Evolutionary conservation across 2,113 vertebrate genomes (phyloP).

Genomic region (Atherinomorus stipes): DNA sequence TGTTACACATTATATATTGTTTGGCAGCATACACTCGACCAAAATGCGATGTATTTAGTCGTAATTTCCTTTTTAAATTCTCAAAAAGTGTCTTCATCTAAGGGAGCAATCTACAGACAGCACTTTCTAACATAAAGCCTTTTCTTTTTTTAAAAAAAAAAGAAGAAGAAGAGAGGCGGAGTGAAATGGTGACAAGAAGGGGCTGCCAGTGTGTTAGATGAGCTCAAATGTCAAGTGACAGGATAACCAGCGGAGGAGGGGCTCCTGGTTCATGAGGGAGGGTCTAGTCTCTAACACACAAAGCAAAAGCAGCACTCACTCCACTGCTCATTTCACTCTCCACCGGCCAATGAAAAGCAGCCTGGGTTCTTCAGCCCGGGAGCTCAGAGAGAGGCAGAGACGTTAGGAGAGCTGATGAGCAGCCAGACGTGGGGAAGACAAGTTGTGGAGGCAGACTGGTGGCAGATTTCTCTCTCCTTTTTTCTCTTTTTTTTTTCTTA

Average conservation of each 20-base stretch:
- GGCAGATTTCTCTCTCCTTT: constrained; percentile 32
- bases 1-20: neutral
- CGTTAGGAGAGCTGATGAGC: constrained; percentile 4
- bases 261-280: constrained; percentile 53
- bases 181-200: constrained; percentile 49
- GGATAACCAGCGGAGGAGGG: constrained; percentile 58
- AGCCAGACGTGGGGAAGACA: constrained; percentile 37
- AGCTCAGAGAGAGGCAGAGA: constrained; percentile 11
- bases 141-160: neutral
- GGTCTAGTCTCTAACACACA: constrained; percentile 61
- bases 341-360: constrained; percentile 28
- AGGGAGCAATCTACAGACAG: no score
- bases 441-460: constrained; percentile 58
- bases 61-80: neutral
- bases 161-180: neutral
- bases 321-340: constrained; percentile 39
- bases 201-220: constrained; percentile 33
- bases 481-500: constrained; percentile 14
- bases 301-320: constrained; percentile 49
- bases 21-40: neutral
- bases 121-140: neutral
- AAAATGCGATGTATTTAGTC: neutral
- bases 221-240: constrained; percentile 75
- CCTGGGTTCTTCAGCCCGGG: constrained; percentile 6
- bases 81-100: neutral